A percentile compares a stretch with the other conserved stretches of the same genome.
These are phyloP conservation scores for Drosophila rubida DNA, from an alignment of 2,888 invertebrate genomes.

Conservation along the genomic window DNA sequence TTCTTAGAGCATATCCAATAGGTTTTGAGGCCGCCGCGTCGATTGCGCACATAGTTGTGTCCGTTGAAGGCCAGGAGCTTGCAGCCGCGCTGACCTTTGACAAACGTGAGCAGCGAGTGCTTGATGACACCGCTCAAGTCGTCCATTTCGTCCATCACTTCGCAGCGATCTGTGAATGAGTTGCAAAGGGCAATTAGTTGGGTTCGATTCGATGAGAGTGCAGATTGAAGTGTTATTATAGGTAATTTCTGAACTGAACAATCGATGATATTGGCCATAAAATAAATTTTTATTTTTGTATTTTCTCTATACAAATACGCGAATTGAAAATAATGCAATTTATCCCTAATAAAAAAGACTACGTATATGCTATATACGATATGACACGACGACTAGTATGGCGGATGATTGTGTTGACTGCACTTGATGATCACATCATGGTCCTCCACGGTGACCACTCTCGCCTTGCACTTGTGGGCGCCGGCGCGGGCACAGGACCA, in stretches of 20 bases:
- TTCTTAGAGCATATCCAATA: constrained; percentile 85
- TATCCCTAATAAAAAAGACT: constrained; percentile 25
- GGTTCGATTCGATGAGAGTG: background rate
- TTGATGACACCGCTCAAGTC: constrained; percentile 54
- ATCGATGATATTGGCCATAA: constrained; percentile 12
- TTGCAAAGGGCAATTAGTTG: constrained; percentile 9
- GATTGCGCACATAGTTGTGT: constrained; percentile 84
- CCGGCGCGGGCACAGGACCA: constrained; percentile 85
- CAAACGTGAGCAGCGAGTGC: constrained; percentile 75
- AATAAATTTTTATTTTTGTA: constrained; percentile 29
- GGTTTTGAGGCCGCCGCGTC: constrained; percentile 83
- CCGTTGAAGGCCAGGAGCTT: constrained; percentile 82
- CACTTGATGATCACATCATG: constrained; percentile 84
- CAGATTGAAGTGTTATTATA: background rate
- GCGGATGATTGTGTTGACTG: constrained; percentile 84
- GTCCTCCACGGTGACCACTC: constrained; percentile 84
- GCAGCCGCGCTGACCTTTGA: constrained; percentile 83
- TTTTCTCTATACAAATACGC: constrained; percentile 10
- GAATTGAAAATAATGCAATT: constrained; percentile 2
- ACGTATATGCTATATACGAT: background rate
- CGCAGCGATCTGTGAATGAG: constrained; percentile 40
- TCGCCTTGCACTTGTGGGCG: constrained; percentile 85
- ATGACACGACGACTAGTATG: constrained; percentile 77
- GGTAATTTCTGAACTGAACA: constrained; percentile 2
- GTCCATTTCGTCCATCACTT: constrained; percentile 31